A percentile compares a stretch with the other conserved stretches of the same genome.
These are phyloP conservation scores for Crocallis elinguaria DNA, from an alignment of 2,888 invertebrate genomes.

Conservation along the genomic window DNA sequence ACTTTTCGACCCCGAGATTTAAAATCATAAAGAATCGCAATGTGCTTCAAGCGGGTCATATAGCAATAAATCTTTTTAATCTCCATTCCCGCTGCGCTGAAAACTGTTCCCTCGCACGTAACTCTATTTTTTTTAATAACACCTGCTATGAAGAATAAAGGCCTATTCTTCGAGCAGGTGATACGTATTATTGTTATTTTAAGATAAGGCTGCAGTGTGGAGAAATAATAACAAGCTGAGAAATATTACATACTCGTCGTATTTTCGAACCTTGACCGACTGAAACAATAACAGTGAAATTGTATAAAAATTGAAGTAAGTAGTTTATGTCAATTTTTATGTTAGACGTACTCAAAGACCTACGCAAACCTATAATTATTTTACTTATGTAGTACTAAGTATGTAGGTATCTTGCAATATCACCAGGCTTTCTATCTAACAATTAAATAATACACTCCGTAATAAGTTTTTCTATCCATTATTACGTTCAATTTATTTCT, in stretches of 20 bases:
- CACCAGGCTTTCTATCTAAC: neutral
- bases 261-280: neutral
- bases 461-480: conserved; percentile 35
- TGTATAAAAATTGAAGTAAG: neutral
- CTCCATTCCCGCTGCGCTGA: conserved; percentile 46
- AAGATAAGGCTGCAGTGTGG: neutral
- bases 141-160: conserved; percentile 61
- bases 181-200: conserved; percentile 34
- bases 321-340: no score
- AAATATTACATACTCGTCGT: neutral
- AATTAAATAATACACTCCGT: conserved; percentile 30
- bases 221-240: neutral
- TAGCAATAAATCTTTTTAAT: conserved; percentile 37
- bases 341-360: neutral
- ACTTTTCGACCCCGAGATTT: conserved; percentile 9
- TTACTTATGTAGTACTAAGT: no score
- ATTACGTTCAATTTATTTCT: conserved; percentile 34
- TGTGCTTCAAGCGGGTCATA: conserved; percentile 25
- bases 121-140: conserved; percentile 55
- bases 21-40: conserved; percentile 31
- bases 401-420: conserved; percentile 16
- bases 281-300: neutral
- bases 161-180: conserved; percentile 47
- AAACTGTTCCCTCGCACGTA: conserved; percentile 49
- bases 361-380: conserved; percentile 1